These are phyloP conservation scores for Phodopus roborovskii DNA, from an alignment of 2,113 vertebrate species.

Conservation along the genomic window DNA sequence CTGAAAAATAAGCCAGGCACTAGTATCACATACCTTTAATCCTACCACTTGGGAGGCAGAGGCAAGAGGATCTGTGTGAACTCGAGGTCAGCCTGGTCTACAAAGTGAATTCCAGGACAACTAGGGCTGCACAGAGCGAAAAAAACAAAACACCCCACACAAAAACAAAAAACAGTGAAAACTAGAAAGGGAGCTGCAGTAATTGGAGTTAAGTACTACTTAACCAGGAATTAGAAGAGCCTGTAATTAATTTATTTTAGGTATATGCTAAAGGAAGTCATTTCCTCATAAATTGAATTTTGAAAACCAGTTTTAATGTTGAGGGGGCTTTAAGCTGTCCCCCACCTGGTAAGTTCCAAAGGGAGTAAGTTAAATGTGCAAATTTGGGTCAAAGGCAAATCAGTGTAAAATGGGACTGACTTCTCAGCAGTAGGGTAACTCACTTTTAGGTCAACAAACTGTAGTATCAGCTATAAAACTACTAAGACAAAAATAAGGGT, in stretches of 20 bases:
- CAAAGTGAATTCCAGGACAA: not conserved
- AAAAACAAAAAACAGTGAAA: not conserved
- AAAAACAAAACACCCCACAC: not conserved
- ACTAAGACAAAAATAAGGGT: not conserved
- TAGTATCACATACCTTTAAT: not conserved
- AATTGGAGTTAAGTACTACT: not conserved
- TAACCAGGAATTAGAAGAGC: not conserved
- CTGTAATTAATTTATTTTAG: not conserved
- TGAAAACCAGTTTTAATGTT: slow-evolving; percentile 33
- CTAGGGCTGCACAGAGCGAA: not conserved
- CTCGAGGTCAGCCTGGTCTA: not conserved
- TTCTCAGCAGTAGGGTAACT: not conserved
- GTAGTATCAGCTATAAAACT: not conserved
- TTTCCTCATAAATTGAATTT: slow-evolving; percentile 8
- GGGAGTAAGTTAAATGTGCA: not conserved
- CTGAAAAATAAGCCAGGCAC: not conserved
- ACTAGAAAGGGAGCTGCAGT: not conserved
- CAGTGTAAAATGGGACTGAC: not conserved
- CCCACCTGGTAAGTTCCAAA: slow-evolving; percentile 24
- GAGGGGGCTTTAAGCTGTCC: not conserved
- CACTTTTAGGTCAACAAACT: slow-evolving; percentile 32
- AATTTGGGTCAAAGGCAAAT: not conserved
- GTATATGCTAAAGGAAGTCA: not conserved
- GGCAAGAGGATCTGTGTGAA: not conserved
- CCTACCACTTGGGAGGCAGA: not conserved